Base-by-base conservation (phyloP, 2,113 vertebrate species). In the Bucco capensis region DNA sequence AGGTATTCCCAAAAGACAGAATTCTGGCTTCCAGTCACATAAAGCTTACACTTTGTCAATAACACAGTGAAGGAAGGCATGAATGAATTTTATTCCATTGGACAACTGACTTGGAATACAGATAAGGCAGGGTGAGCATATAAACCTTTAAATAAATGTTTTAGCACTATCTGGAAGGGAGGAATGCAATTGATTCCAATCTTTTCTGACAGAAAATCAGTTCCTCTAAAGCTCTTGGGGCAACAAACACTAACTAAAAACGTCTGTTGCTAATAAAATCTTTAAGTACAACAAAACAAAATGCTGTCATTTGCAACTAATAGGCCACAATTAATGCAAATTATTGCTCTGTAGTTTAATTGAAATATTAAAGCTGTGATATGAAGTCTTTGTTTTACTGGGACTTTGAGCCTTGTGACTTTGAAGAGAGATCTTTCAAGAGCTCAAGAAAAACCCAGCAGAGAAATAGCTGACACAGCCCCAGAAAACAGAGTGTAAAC, bases 151-250 rank as follows among this genome's bases (percentile, higher is more conserved):
- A 98, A 98, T 98, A 98, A 98, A 98, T 97, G 97, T 97, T 98
- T 97, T 97, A 97, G 97, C 94, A 89, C 98, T 98, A 98, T 98
- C 97, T 97, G 91, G 95, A 96, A 97, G 93, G 95, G 95, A 96
- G 93, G 94, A 95, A 94, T 94, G 95, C 96, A 96, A 98, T 98
- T 98, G 98, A 98, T 98, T 97, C 97, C 98, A 97, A 98, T 98
- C 97, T 97, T 96, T 97, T 96, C 97, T 98, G 98, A 98, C 98
- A 98, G 98, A 98, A 98, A 99, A 99, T 98, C 98, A 98, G 97
- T 98, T 97, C 94, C 97, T 97, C 97, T 96, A 98, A 98, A 98
- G 97, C 97, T 98, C 98, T 97, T 91, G 88, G 98, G 97, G 97
- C 95, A 96, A 95, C 96, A 95, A 95, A 96, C 90, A 91, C 95